These are phyloP conservation scores for Oedothorax gibbosus DNA, from an alignment of 1,140 invertebrate genomes.

Conservation along the genomic window DNA sequence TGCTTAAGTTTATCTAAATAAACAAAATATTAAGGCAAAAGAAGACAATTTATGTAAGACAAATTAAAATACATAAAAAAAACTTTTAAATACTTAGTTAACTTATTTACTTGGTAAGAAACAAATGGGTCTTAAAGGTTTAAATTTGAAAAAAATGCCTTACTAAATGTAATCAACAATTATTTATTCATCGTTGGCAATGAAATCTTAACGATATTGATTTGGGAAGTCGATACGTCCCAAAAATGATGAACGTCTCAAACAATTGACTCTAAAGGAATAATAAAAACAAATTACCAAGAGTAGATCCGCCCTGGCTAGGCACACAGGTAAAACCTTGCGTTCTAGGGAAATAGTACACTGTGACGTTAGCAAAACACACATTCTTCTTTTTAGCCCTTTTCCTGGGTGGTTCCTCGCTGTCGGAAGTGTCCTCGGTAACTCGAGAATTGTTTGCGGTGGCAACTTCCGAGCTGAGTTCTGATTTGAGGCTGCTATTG, in stretches of 20 bases:
- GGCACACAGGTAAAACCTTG: conserved; percentile 99
- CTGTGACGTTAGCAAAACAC: conserved; percentile 91
- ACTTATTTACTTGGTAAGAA: too few species aligned
- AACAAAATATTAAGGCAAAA: too few species aligned
- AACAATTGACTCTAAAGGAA: background rate
- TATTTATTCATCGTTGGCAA: too few species aligned
- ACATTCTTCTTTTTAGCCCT: conserved; percentile 71
- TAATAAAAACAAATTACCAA: conserved; percentile 73
- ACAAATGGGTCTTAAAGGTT: too few species aligned
- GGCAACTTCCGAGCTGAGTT: conserved; percentile 57
- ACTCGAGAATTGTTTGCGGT: conserved; percentile 10
- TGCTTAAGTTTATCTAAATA: too few species aligned
- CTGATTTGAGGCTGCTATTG: conserved; percentile 52
- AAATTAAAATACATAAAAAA: too few species aligned
- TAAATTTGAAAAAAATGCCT: too few species aligned
- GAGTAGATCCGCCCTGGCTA: conserved; percentile 91
- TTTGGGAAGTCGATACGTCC: too few species aligned
- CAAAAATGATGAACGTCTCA: background rate
- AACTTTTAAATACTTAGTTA: too few species aligned
- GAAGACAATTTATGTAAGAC: too few species aligned
- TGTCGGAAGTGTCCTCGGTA: conserved; percentile 46
- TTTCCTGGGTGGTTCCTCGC: conserved; percentile 55
- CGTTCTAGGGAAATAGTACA: conserved; percentile 93
- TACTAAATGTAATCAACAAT: too few species aligned
- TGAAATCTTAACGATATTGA: too few species aligned